These are phyloP conservation scores for Pomatostomus ruficeps DNA, from an alignment of 2,113 vertebrate genomes.

Conservation along the genomic window DNA sequence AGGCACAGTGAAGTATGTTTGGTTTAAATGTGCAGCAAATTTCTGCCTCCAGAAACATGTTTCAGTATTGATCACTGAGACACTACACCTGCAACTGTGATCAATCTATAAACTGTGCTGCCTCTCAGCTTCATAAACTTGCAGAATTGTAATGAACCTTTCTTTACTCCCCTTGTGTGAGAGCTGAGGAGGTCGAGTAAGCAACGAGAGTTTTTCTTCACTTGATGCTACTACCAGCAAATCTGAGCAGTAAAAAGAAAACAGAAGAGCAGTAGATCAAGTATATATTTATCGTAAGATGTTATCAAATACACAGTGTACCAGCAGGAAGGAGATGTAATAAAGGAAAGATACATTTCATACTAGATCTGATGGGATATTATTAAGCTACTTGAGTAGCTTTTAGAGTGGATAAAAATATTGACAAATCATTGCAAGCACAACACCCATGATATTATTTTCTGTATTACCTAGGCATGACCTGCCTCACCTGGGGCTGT, in stretches of 20 bases:
- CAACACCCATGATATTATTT: background rate
- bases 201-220: background rate
- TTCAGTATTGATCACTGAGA: slow-evolving; percentile 10
- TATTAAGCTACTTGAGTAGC: background rate
- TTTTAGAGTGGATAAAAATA: background rate
- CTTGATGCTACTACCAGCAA: background rate
- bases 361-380: background rate
- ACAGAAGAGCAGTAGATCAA: background rate
- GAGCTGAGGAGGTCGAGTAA: background rate
- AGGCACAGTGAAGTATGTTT: background rate
- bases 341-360: background rate
- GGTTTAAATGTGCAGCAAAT: slow-evolving; percentile 35
- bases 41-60: slow-evolving; percentile 1
- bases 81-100: background rate
- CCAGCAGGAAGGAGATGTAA: background rate
- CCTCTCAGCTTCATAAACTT: background rate
- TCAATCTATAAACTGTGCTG: background rate
- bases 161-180: background rate
- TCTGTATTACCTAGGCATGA: background rate
- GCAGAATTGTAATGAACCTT: background rate
- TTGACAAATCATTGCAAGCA: background rate
- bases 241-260: background rate
- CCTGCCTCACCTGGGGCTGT: background rate
- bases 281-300: background rate
- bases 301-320: background rate